phyloP scores from a whole-genome alignment of 2,888 invertebrate genomes.

The Caenorhabditis angaria region DNA sequence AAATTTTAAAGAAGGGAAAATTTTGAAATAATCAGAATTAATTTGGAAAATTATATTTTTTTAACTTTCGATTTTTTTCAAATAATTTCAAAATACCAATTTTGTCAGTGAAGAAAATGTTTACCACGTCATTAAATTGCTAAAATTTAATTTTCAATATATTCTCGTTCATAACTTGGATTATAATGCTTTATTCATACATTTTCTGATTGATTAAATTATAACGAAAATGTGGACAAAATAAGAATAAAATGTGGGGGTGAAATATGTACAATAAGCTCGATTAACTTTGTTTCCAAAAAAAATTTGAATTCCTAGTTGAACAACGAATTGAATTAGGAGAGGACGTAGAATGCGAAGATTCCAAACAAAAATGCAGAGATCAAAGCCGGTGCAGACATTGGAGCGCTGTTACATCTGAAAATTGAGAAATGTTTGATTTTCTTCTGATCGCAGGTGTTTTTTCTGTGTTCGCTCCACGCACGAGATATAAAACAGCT shows the following conservation, averaged over 20 bases:
- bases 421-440: neutral
- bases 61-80: no score
- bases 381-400: neutral
- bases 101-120: no score
- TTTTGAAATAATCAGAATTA: neutral
- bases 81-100: no score
- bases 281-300: neutral
- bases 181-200: no score
- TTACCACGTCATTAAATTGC: no score
- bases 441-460: neutral
- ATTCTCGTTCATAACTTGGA: no score
- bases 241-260: neutral
- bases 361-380: neutral
- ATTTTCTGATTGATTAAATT: no score
- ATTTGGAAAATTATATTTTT: no score
- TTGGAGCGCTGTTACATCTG: constrained; percentile 3
- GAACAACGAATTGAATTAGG: neutral
- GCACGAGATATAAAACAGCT: no score
- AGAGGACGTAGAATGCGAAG: neutral
- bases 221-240: no score
- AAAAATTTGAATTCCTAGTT: neutral
- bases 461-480: no score
- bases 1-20: neutral
- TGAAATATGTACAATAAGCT: neutral
- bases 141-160: no score